Conservation (phyloP, 2,113 vertebrate species). For the Maccullochella peelii region DNA sequence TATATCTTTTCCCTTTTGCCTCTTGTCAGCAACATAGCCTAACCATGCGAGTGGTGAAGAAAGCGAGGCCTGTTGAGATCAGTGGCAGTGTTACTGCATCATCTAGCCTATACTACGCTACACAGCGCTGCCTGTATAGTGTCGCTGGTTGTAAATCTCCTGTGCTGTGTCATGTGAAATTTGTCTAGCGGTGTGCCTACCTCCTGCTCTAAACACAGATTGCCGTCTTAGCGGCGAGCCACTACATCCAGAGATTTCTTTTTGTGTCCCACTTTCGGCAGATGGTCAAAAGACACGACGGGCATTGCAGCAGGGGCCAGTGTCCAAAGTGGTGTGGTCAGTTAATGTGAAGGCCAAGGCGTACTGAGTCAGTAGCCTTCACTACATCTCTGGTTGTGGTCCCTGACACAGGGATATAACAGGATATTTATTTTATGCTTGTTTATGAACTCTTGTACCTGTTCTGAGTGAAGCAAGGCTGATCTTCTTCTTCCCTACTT, state of each 20-base stretch:
- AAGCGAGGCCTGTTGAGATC: slow-evolving; percentile 66
- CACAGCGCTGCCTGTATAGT: slow-evolving; percentile 47
- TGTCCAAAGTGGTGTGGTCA: slow-evolving; percentile 70
- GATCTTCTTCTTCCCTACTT: slow-evolving; percentile 45
- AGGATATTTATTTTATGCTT: slow-evolving; percentile 24
- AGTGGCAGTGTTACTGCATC: slow-evolving; percentile 60
- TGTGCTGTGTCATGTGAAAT: slow-evolving; percentile 79
- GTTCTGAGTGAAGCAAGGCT: slow-evolving; percentile 23
- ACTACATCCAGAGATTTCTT: slow-evolving; percentile 73
- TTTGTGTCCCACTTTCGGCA: slow-evolving; percentile 66
- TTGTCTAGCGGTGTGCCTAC: slow-evolving; percentile 69
- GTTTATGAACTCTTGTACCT: slow-evolving; percentile 60
- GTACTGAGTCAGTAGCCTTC: slow-evolving; percentile 43
- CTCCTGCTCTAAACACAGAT: slow-evolving; percentile 78
- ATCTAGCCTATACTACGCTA: slow-evolving; percentile 39
- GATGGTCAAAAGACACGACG: slow-evolving; percentile 57
- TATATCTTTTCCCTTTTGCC: slow-evolving; percentile 58
- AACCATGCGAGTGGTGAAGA: slow-evolving; percentile 41
- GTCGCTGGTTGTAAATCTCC: slow-evolving; percentile 79
- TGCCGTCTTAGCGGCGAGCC: slow-evolving; percentile 69
- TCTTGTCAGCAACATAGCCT: slow-evolving; percentile 59
- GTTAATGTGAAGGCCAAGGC: slow-evolving; percentile 64
- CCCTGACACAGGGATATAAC: slow-evolving; percentile 2
- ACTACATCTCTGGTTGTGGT: slow-evolving; percentile 50
- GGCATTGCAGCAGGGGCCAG: slow-evolving; percentile 52